These are phyloP conservation scores for Pipistrellus kuhlii DNA, from an alignment of 2,797 vertebrate species.

Conservation along the genomic window DNA sequence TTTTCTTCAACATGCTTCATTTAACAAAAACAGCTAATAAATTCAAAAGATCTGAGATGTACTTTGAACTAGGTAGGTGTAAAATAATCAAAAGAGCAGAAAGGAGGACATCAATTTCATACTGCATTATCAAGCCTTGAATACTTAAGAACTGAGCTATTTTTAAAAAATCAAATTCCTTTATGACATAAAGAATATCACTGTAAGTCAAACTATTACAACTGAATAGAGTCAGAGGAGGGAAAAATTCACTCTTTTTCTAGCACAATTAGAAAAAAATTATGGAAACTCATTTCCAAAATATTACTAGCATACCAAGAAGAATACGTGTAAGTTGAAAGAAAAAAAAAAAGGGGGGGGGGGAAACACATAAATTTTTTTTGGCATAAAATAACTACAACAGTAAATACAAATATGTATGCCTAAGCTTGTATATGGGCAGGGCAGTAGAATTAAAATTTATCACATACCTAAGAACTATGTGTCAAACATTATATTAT, in stretches of 20 bases:
- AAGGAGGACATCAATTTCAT: slow-evolving; percentile 34
- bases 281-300: slow-evolving; percentile 33
- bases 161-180: slow-evolving; percentile 50
- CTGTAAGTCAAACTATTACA: slow-evolving; percentile 32
- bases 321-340: background rate
- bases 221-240: background rate
- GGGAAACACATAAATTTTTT: background rate
- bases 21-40: slow-evolving; percentile 62
- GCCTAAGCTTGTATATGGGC: background rate
- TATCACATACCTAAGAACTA: background rate
- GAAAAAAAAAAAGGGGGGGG: rapidly evolving
- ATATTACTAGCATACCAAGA: background rate
- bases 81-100: background rate
- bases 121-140: slow-evolving; percentile 11
- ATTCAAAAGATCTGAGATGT: background rate
- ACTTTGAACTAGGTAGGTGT: slow-evolving; percentile 27
- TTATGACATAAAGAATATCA: slow-evolving; percentile 38
- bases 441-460: background rate
- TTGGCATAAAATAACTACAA: background rate
- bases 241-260: background rate
- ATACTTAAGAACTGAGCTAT: slow-evolving; percentile 33
- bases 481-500: background rate
- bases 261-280: slow-evolving; percentile 19
- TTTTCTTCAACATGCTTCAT: background rate
- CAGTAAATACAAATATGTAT: background rate